These are phyloP conservation scores for Sebastes trivittatus DNA, from an alignment of 2,797 vertebrate species.

Conservation along the genomic window DNA sequence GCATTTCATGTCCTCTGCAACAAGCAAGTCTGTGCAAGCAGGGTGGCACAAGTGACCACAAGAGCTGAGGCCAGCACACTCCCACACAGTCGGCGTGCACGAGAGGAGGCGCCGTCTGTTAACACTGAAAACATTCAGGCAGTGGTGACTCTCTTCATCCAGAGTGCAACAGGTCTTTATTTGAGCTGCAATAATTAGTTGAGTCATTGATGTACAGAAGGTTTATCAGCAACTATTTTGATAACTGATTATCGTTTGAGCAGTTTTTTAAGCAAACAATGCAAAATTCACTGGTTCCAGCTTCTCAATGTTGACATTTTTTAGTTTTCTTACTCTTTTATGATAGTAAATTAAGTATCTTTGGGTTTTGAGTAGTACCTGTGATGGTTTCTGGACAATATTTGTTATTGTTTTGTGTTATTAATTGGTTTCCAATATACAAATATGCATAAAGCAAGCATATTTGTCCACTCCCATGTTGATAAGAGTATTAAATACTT, in stretches of 20 bases:
- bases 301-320: not conserved
- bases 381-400: too few relatives aligned
- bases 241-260: not conserved
- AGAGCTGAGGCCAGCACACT: not conserved
- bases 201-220: too few relatives aligned
- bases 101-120: not conserved
- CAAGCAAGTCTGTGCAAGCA: slow-evolving; percentile 30
- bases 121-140: not conserved
- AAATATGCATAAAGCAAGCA: too few relatives aligned
- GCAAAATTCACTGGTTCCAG: not conserved
- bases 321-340: not conserved
- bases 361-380: not conserved
- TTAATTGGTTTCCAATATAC: too few relatives aligned
- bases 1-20: slow-evolving; percentile 7
- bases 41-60: slow-evolving; percentile 33
- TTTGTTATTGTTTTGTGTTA: too few relatives aligned
- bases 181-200: not conserved
- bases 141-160: not conserved
- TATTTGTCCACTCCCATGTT: too few relatives aligned
- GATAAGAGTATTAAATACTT: too few relatives aligned
- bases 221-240: not conserved
- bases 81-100: not conserved
- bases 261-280: not conserved
- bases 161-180: not conserved
- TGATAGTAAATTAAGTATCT: not conserved